A percentile compares a stretch with the other conserved stretches of the same genome.
These are phyloP conservation scores for Toxonevra muliebris DNA, from an alignment of 2,888 invertebrate genomes.

Conservation along the genomic window DNA sequence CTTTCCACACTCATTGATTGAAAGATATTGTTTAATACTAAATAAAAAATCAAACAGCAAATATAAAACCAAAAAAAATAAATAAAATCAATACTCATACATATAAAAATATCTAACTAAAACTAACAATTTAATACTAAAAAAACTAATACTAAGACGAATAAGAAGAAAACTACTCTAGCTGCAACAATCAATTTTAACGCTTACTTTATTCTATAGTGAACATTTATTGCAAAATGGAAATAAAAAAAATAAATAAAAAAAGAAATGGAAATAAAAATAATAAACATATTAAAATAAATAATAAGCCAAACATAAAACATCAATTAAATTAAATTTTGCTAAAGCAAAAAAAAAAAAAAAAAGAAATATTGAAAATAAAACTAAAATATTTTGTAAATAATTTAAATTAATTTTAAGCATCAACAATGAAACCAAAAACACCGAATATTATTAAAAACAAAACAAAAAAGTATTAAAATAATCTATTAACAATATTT, in stretches of 20 bases:
- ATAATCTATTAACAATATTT: slow-evolving; percentile 8
- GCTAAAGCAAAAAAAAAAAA: slow-evolving; percentile 15
- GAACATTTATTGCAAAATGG: slow-evolving; percentile 17
- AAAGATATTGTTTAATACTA: too few species aligned
- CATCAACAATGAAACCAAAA: slow-evolving; percentile 34
- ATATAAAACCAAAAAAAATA: too few species aligned
- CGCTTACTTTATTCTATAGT: slow-evolving; percentile 41
- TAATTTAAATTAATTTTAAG: slow-evolving; percentile 3
- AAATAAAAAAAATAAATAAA: slow-evolving; percentile 25
- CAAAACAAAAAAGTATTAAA: slow-evolving; percentile 15
- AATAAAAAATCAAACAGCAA: too few species aligned
- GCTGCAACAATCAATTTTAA: slow-evolving; percentile 46
- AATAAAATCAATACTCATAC: too few species aligned
- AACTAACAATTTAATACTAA: too few species aligned
- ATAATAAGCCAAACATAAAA: slow-evolving; percentile 27
- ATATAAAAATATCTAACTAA: too few species aligned
- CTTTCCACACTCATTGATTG: too few species aligned
- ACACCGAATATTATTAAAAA: slow-evolving; percentile 31
- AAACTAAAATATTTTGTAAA: slow-evolving; percentile 4
- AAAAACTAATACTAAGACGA: too few species aligned
- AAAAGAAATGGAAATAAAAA: slow-evolving; percentile 32
- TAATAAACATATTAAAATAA: slow-evolving; percentile 29
- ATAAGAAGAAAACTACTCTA: slow-evolving; percentile 32
- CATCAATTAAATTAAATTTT: slow-evolving; percentile 19
- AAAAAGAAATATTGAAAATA: not conserved